Percentiles rank a stretch among this genome's conserved stretches.
Conservation (phyloP, 2,113 vertebrate genomes). For the Xenopus borealis region DNA sequence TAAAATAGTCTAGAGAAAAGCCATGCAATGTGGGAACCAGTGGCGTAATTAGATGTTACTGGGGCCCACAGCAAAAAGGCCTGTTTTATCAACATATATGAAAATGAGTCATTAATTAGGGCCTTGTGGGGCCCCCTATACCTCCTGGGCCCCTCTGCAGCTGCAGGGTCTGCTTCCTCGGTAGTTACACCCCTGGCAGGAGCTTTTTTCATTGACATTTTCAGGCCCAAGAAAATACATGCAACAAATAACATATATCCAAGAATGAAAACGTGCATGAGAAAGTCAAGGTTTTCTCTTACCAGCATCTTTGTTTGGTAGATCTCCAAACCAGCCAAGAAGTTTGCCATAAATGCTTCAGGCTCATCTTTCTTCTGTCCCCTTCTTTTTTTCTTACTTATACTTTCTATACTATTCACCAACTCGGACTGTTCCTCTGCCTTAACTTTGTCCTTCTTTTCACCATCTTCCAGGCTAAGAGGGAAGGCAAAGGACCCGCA, state of each 20-base stretch:
- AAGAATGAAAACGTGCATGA: background rate
- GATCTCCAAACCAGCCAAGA: constrained; percentile 87
- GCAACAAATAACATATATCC: background rate
- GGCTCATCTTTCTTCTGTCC: constrained; percentile 79
- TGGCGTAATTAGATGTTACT: too few species aligned
- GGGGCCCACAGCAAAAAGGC: too few species aligned
- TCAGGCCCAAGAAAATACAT: too few species aligned
- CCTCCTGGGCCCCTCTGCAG: too few species aligned
- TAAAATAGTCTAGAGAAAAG: too few species aligned
- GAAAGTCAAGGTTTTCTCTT: constrained; percentile 41
- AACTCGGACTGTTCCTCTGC: constrained; percentile 68
- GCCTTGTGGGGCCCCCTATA: too few species aligned
- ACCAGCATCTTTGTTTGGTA: constrained; percentile 96
- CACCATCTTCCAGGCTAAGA: constrained; percentile 84
- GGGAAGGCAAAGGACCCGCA: background rate
- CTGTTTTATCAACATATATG: too few species aligned
- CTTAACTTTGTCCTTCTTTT: constrained; percentile 82
- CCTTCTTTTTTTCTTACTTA: constrained; percentile 61
- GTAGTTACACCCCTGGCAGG: too few species aligned
- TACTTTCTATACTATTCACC: constrained; percentile 50
- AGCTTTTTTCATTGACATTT: too few species aligned
- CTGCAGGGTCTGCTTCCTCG: too few species aligned
- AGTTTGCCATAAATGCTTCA: constrained; percentile 87
- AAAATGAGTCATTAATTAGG: too few species aligned
- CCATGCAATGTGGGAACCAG: too few species aligned